phyloP scores from a whole-genome alignment of 2,113 vertebrate genomes.

The Lepus europaeus region DNA sequence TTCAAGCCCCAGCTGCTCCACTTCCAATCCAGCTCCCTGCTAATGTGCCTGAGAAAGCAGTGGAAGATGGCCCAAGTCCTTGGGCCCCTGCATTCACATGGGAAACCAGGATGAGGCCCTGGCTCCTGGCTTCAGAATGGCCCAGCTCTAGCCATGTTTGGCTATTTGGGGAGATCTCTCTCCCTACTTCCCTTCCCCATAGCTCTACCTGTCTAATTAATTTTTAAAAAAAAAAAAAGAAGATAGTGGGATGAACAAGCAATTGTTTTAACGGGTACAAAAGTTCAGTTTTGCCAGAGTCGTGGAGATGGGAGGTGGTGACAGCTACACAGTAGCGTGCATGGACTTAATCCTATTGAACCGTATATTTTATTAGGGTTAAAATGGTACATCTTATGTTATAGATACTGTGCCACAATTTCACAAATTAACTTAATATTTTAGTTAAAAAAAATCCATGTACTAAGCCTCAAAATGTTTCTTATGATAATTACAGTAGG shows the following conservation, averaged over 20 bases:
- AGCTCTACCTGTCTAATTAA: no score
- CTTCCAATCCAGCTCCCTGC: no score
- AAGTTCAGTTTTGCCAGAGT: background rate
- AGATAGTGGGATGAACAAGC: background rate
- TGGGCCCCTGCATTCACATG: no score
- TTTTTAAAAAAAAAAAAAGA: no score
- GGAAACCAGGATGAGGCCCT: no score
- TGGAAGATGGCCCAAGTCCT: no score
- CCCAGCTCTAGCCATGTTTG: no score
- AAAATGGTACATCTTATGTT: background rate
- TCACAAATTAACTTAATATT: background rate
- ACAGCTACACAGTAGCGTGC: rapidly evolving
- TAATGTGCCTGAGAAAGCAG: no score
- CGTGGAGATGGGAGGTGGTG: background rate
- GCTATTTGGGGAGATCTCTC: no score
- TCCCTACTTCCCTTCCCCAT: no score
- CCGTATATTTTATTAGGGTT: background rate
- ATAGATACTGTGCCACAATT: background rate
- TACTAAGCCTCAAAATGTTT: background rate
- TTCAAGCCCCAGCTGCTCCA: no score
- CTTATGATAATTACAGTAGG: background rate
- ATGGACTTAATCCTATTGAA: background rate
- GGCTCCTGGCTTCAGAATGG: no score
- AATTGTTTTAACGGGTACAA: background rate
- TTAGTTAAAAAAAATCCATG: background rate